Percentiles rank a stretch among this genome's conserved stretches.
Evolutionary conservation across 2,797 vertebrate species (phyloP).

Genomic region (Alauda arvensis): DNA sequence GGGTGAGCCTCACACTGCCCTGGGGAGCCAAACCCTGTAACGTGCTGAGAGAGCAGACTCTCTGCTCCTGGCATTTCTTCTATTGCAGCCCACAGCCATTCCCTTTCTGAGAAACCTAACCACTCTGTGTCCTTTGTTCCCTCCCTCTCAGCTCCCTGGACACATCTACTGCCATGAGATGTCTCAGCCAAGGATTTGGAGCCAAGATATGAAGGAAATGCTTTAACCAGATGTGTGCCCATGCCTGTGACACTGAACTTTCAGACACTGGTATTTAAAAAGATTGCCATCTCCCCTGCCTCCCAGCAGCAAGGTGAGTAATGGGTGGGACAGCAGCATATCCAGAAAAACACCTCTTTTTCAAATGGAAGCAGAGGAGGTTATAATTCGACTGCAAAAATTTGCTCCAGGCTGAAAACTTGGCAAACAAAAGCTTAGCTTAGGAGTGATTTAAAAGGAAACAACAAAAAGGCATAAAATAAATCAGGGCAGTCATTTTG

Average conservation of each 20-base stretch:
- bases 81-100: constrained; percentile 43
- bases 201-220: constrained; percentile 45
- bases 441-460: constrained; percentile 43
- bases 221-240: constrained; percentile 50
- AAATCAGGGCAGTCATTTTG: constrained; percentile 48
- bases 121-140: constrained; percentile 32
- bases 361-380: constrained; percentile 20
- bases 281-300: constrained; percentile 12
- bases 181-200: constrained; percentile 33
- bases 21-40: neutral
- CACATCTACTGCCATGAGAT: constrained; percentile 15
- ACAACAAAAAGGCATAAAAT: constrained; percentile 38
- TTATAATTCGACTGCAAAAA: constrained; percentile 45
- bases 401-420: constrained; percentile 58
- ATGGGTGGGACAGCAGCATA: constrained; percentile 49
- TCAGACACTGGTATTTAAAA: constrained; percentile 11
- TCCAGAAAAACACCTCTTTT: constrained; percentile 53
- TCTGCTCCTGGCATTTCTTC: constrained; percentile 8
- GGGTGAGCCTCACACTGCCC: neutral
- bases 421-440: constrained; percentile 49
- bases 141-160: constrained; percentile 46
- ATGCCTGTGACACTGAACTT: neutral
- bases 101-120: constrained; percentile 60
- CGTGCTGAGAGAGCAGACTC: constrained; percentile 10
- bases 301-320: constrained; percentile 43